Percentiles rank a stretch among this genome's conserved stretches.
Evolutionary conservation across 2,888 invertebrate species (phyloP).

Genomic region (Syritta pipiens): DNA sequence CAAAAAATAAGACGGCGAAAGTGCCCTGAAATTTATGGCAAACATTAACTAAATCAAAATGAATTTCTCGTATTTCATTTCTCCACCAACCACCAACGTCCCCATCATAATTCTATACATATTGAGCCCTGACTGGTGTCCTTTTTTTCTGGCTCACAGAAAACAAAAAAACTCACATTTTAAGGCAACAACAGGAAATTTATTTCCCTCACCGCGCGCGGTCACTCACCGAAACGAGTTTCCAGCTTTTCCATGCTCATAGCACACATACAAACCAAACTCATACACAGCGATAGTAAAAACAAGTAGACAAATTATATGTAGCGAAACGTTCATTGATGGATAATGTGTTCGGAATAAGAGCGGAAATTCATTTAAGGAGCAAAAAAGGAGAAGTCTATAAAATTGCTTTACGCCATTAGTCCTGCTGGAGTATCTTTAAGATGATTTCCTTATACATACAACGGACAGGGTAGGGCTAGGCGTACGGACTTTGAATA

Average conservation of each 20-base stretch:
- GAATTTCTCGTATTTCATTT: conserved; percentile 9
- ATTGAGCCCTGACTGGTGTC: conserved; percentile 26
- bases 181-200: conserved; percentile 29
- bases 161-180: conserved; percentile 2
- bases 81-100: conserved; percentile 12
- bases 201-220: conserved; percentile 45
- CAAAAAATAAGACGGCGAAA: conserved; percentile 34
- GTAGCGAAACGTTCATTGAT: conserved; percentile 36
- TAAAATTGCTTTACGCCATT: conserved; percentile 47
- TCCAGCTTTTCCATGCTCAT: background rate
- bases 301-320: conserved; percentile 34
- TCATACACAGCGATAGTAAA: no score
- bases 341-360: conserved; percentile 38
- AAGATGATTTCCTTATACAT: conserved; percentile 23
- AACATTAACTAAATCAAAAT: conserved; percentile 57
- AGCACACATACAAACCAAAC: no score
- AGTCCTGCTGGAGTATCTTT: conserved; percentile 36
- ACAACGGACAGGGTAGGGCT: background rate
- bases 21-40: conserved; percentile 46
- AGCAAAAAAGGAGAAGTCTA: conserved; percentile 50
- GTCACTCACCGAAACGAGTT: conserved; percentile 36
- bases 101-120: conserved; percentile 41
- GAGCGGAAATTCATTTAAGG: conserved; percentile 49
- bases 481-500: conserved; percentile 5
- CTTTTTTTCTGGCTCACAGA: background rate